Base-by-base conservation (phyloP, 2,113 vertebrate species). In the Leucopsar rothschildi region DNA sequence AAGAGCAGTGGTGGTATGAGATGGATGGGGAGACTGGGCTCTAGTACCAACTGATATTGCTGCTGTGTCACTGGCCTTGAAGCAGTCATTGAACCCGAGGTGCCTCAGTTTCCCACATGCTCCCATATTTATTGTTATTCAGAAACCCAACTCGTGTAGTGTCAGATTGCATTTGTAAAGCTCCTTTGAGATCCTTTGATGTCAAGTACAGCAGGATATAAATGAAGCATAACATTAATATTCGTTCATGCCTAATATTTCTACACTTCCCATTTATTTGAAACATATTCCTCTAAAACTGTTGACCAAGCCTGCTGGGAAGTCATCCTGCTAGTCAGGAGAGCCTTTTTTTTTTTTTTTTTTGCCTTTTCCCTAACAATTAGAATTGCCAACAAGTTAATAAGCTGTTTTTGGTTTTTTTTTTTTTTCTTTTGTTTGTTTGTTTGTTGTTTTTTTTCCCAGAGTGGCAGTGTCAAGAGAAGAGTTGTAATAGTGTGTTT, bases 161-260 rank as follows among this genome's bases (percentile, higher is more conserved):
- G 2, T 49, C 60, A 61, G 56, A 84, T 56, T 92, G 64, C 49
- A 15, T 86, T 95, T 95, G 60, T 88, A 87, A 93, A 96, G 96
- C 88, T 93, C 61, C 88, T 95, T 80, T 91, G 86, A 94, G 84
- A 75, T 73, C 89, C 81, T 95, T 94, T 94, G 80, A 91, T 87
- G 94, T 90, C 66, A 49, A 89, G 61, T 94, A 57, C 79, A 85
- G 93, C 61, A 86, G 21, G 93, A 70, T 84, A 50, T 81, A 89
- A 80, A 72, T 80, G 86, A 73, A 93, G 82, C 65, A 66, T 68
- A 57, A 71, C 60, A 42, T 91, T 97, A 90, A 63, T 93, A 90
- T 86, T 96, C 1, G 39, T 88, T 95, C 75, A 92, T 88, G 79
- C 69, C 59, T 95, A 88, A 31, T 95, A 91, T 88, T 96, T 94